phyloP scores from a whole-genome alignment of 2,888 invertebrate genomes.

The Harpagoxenus sublaevis region DNA sequence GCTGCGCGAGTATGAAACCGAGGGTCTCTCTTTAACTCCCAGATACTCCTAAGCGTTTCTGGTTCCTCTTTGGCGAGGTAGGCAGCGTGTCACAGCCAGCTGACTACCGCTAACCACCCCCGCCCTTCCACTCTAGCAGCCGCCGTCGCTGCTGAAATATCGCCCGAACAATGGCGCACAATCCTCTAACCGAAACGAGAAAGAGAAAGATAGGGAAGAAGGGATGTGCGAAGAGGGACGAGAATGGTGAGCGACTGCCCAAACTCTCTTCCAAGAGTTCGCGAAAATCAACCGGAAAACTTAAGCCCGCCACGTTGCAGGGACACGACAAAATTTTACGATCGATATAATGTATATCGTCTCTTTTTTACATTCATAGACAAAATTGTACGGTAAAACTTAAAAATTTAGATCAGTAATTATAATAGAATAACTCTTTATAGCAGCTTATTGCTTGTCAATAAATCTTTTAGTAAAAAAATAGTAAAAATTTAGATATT shows the following conservation, averaged over 20 bases:
- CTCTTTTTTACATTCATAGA: conserved; percentile 1
- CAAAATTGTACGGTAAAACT: background rate
- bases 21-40: conserved; percentile 81
- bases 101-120: conserved; percentile 82
- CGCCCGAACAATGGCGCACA: conserved; percentile 85
- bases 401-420: background rate
- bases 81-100: conserved; percentile 86
- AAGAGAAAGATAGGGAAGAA: conserved; percentile 62
- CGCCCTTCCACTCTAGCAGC: conserved; percentile 74
- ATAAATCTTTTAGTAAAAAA: background rate
- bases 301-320: conserved; percentile 71
- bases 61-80: conserved; percentile 84
- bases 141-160: conserved; percentile 85
- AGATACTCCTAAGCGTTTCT: conserved; percentile 83
- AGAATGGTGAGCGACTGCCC: conserved; percentile 74
- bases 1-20: conserved; percentile 68
- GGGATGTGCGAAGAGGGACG: conserved; percentile 64
- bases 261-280: conserved; percentile 62
- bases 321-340: conserved; percentile 81
- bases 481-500: background rate
- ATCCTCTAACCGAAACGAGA: conserved; percentile 68
- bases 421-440: background rate
- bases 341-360: conserved; percentile 64
- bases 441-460: background rate
- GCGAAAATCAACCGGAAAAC: conserved; percentile 77